Evolutionary conservation across 2,113 vertebrate genomes (phyloP).

Genomic region (Platysteira castanea): DNA sequence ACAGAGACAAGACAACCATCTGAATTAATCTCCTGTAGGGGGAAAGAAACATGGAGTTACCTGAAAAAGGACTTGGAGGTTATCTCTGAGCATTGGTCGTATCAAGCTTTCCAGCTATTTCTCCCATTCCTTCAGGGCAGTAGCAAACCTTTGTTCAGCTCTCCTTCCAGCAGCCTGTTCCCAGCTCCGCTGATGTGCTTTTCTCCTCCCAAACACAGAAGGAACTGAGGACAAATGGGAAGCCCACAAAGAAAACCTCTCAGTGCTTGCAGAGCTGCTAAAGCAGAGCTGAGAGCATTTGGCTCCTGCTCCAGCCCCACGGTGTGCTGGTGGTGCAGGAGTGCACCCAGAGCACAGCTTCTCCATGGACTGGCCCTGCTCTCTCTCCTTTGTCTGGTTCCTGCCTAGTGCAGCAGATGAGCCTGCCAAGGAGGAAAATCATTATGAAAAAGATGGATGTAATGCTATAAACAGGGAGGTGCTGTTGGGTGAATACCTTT

Average conservation of each 20-base stretch:
- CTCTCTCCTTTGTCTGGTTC: background rate
- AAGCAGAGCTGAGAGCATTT: accelerated
- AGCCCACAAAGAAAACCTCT: background rate
- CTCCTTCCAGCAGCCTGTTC: background rate
- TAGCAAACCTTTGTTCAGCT: background rate
- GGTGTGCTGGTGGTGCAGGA: background rate
- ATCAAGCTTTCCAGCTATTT: background rate
- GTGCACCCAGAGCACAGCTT: background rate
- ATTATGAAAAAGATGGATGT: background rate
- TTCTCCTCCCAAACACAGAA: background rate
- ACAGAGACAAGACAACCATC: background rate
- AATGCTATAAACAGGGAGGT: background rate
- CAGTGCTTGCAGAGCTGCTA: background rate
- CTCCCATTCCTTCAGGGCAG: background rate
- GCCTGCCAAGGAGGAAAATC: background rate
- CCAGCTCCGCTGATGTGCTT: background rate
- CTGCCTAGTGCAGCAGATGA: background rate
- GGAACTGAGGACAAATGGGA: background rate
- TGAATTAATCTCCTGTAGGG: background rate
- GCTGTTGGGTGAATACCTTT: background rate
- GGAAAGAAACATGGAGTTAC: background rate
- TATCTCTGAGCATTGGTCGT: background rate
- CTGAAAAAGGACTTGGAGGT: background rate
- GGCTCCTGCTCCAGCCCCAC: background rate
- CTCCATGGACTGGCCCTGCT: background rate